Base-by-base conservation (phyloP, 2,797 vertebrate species). In the Chrysocyon brachyurus region DNA sequence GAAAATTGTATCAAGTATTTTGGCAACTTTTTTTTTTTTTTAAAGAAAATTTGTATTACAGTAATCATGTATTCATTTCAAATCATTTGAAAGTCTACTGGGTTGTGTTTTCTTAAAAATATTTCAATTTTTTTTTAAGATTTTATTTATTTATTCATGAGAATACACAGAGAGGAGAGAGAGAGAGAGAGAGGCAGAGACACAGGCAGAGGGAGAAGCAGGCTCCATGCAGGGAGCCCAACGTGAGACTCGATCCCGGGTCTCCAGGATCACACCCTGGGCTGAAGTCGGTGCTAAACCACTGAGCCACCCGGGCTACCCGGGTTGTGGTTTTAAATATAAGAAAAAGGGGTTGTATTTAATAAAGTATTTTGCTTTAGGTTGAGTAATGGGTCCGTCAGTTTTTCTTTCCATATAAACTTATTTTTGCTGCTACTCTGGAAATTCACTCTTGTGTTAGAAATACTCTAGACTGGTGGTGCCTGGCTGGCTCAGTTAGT, bases 361-460 rank as follows among this genome's bases (percentile, higher is more conserved):
- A 93, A 82, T 91, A 33, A 92, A 73, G 24, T 66, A 17, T 90
- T 96, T 94, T 97, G 54, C 21, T 97, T 92, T 19, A 83, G n/a
- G 56, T 72, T 95, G 93, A 88, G 68, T 87, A 73, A 86, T 78
- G 64, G 63, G 16, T 57, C 21, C 33, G 79, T 92, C 90, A 17
- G 36, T 75, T 91, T 93, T 93, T 88, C 52, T 92, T 82, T 87
- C 22, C 31, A 63, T 56, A 40, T 31, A 70, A 90, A 86, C 83
- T 85, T 33, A 4, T 36, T 91, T 95, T 87, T 93, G 14, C 49
- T 93, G 54, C 31, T 49, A 82, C 28, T 82, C 63, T 87, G 28
- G 86, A 84, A 94, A 96, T 64, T 88, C 24, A 52, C 56, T 57
- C 36, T 68, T 56, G 4, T 70, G 0, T 97, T 96, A 85, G 79